Conservation (phyloP, 1,140 invertebrate species). For the Lepidurus packardi region DNA sequence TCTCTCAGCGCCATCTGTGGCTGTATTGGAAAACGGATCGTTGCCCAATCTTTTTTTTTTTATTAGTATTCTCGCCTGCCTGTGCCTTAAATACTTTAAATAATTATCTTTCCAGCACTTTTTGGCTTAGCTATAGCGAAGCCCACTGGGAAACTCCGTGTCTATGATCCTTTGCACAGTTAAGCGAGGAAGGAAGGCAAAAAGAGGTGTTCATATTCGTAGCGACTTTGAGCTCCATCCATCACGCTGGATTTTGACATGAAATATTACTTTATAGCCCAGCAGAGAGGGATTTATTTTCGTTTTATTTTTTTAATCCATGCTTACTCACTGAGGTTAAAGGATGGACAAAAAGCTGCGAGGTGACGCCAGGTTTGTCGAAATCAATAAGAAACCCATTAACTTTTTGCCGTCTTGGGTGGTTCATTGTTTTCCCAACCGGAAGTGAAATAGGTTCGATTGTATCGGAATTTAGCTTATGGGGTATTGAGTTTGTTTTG, state of each 20-base stretch:
- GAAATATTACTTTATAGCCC: background rate
- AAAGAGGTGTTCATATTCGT: background rate
- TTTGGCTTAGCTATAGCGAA: too few species aligned
- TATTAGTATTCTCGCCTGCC: too few species aligned
- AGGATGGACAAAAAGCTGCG: background rate
- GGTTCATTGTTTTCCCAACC: background rate
- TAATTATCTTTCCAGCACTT: too few species aligned
- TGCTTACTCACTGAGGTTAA: background rate
- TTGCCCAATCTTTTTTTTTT: too few species aligned
- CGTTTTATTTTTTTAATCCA: background rate
- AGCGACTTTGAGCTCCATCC: background rate
- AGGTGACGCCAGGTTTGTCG: constrained; percentile 6
- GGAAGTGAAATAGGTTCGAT: background rate
- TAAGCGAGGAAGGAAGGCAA: background rate
- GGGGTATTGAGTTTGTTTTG: background rate
- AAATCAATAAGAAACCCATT: constrained; percentile 19
- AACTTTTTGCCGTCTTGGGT: background rate
- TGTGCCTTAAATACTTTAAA: too few species aligned
- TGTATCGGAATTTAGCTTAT: background rate
- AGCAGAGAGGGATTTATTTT: background rate
- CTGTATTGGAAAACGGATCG: too few species aligned
- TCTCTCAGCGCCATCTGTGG: too few species aligned
- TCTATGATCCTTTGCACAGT: background rate
- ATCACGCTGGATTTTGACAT: constrained; percentile 14
- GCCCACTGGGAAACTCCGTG: too few species aligned